These are phyloP conservation scores for Plecotus auritus DNA, from an alignment of 2,113 vertebrate species.

Conservation along the genomic window DNA sequence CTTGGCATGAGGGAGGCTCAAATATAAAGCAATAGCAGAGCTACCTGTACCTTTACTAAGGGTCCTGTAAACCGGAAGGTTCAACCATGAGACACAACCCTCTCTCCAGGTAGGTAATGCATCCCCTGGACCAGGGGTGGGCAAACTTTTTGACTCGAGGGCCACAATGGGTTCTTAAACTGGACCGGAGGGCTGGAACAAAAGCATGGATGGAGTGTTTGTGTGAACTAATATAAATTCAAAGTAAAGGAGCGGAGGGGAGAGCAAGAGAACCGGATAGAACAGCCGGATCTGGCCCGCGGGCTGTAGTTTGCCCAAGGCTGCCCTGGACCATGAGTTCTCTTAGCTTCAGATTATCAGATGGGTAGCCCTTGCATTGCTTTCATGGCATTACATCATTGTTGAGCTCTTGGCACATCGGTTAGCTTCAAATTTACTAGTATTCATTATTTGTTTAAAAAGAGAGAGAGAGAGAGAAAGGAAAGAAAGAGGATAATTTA, in stretches of 20 bases:
- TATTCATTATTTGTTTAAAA: slow-evolving; percentile 63
- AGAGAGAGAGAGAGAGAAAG: neutral
- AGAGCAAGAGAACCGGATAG: too few relatives aligned
- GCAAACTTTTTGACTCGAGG: too few relatives aligned
- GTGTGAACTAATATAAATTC: too few relatives aligned
- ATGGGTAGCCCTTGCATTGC: neutral
- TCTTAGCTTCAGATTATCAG: neutral
- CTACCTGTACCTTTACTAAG: neutral
- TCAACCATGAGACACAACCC: fast-evolving
- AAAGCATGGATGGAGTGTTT: too few relatives aligned
- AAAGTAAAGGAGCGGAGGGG: too few relatives aligned
- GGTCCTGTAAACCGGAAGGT: neutral
- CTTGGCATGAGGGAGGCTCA: neutral
- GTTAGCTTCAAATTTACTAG: slow-evolving; percentile 63
- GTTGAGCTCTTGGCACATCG: slow-evolving; percentile 58
- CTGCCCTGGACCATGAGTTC: neutral
- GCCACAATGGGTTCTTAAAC: too few relatives aligned
- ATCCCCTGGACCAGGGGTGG: neutral
- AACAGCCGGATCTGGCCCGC: too few relatives aligned
- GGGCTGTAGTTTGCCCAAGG: too few relatives aligned
- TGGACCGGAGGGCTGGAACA: too few relatives aligned
- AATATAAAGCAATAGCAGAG: neutral
- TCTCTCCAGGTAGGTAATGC: too few relatives aligned
- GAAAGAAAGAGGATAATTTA: slow-evolving; percentile 73
- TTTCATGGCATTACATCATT: slow-evolving; percentile 57